These are phyloP conservation scores for Solenodon paradoxus DNA, from an alignment of 2,113 vertebrate species.

Conservation along the genomic window DNA sequence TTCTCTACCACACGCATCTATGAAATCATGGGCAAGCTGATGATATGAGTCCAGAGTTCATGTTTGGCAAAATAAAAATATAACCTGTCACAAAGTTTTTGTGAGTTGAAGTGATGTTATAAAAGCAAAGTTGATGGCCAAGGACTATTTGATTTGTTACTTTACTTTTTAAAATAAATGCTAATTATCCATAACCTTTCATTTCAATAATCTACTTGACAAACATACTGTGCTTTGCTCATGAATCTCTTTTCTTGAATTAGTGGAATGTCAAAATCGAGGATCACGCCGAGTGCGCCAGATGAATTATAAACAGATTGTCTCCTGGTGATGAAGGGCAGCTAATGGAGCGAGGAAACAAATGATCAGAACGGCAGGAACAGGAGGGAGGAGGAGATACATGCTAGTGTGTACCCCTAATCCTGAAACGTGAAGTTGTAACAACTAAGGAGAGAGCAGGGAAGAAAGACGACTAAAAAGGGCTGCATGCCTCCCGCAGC, in stretches of 20 bases:
- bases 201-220: constrained; percentile 49
- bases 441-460: no score
- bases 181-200: constrained; percentile 59
- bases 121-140: neutral
- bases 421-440: no score
- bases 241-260: constrained; percentile 12
- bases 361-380: no score
- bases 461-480: no score
- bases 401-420: no score
- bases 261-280: neutral
- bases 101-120: neutral
- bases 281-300: neutral
- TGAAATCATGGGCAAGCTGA: neutral
- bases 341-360: no score
- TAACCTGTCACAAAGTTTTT: neutral
- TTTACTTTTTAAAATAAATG: constrained; percentile 50
- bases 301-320: neutral
- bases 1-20: neutral
- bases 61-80: neutral
- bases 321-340: no score
- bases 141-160: constrained; percentile 28
- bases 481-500: no score
- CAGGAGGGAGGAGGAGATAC: no score
- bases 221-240: constrained; percentile 37
- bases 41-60: neutral